phyloP scores from a whole-genome alignment of 2,797 vertebrate genomes.

The Hoplostethus atlanticus region DNA sequence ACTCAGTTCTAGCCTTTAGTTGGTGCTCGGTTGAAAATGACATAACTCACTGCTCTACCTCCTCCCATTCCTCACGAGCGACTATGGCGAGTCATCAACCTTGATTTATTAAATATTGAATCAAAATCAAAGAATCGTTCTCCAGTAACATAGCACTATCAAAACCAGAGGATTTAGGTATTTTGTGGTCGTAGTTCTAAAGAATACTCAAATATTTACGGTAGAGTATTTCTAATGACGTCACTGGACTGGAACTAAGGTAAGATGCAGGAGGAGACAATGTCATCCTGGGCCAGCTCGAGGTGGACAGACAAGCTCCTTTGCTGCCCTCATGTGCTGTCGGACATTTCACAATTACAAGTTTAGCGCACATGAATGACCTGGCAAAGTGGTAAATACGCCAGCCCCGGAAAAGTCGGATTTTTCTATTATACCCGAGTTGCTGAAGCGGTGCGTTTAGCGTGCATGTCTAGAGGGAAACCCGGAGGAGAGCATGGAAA shows the following conservation, averaged over 20 bases:
- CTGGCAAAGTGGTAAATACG: no score
- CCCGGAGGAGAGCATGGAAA: no score
- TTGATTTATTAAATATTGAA: no score
- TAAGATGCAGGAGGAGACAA: neutral
- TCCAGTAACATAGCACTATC: neutral
- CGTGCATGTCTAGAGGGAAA: no score
- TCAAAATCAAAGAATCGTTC: no score
- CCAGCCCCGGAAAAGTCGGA: no score
- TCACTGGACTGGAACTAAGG: conserved; percentile 6
- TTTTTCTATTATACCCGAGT: no score
- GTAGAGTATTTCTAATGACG: conserved; percentile 14
- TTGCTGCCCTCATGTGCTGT: conserved; percentile 5
- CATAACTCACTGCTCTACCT: no score
- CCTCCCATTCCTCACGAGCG: no score
- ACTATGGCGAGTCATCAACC: no score
- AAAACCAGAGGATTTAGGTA: neutral
- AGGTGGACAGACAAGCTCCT: neutral
- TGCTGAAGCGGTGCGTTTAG: no score
- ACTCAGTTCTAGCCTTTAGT: neutral
- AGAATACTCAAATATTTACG: conserved; percentile 32
- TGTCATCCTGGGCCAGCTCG: conserved; percentile 14
- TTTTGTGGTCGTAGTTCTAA: conserved; percentile 8
- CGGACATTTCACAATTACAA: neutral
- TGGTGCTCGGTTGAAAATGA: neutral
- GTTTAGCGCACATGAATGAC: no score